Evolutionary conservation across 2,797 vertebrate genomes (phyloP), one percentile per base, ranked within the genome.

Genomic region (Paguma larvata): DNA sequence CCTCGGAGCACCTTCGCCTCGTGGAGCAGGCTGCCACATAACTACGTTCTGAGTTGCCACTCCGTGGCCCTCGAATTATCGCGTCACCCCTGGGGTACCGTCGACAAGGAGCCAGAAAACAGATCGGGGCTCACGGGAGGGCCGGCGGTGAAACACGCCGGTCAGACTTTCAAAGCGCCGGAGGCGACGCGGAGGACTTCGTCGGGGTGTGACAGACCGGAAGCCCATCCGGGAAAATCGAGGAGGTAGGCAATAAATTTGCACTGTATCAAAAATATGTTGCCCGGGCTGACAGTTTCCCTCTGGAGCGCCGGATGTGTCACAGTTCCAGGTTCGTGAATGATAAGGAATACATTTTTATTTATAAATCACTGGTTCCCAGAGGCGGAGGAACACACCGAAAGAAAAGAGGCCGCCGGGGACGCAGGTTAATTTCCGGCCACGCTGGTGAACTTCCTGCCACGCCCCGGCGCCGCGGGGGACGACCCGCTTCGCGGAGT

Each of bases 101-200:
- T 86, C 46, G 91, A 96, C 78, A 65, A 84, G 89, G 94, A 91
- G 89, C 83, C 82, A 65, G 84, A 73, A 84, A 83, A n/a, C 1
- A 83, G 80, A 68, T 44, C 1, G 68, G 91, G 68, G 2, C 91
- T 91, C 91, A 23, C 0, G 91, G 94, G 94, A 48, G 23, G 78
- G 44, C 32, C 0, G 8, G 44, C 72, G 30, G 4, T 13, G 62
- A 53, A n/a, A 53, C 53, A 67, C 3, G 0, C 34, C 79, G 84
- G 41, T 32, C 44, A 38, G 80, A 25, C 21, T 73, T 46, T 59
- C 79, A 21, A 14, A 65, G 41, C 18, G 2, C 1, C 1, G 0
- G 34, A 1, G 1, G 48, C 72, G 27, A 0, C 3, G 18, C 1
- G 0, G 82, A 73, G 83, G 53, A 23, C 46, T 19, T 27, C 9